These are phyloP conservation scores for Grallaria varia DNA, from an alignment of 2,113 vertebrate genomes.

Conservation along the genomic window DNA sequence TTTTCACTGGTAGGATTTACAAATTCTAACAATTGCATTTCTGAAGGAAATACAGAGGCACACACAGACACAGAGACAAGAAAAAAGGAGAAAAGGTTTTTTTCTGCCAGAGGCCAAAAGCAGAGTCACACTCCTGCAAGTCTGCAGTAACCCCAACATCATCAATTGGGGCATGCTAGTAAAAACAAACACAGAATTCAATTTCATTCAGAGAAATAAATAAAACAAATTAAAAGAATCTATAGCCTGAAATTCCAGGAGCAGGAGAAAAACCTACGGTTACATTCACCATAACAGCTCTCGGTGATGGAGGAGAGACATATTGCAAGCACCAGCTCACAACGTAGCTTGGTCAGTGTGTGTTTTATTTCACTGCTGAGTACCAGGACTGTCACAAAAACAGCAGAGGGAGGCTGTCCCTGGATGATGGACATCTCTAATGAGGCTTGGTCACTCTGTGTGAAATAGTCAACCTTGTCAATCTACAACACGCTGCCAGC, in stretches of 20 bases:
- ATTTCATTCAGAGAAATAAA: background rate
- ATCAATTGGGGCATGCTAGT: background rate
- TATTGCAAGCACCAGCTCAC: background rate
- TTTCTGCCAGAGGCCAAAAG: background rate
- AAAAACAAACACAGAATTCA: background rate
- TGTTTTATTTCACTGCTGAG: background rate
- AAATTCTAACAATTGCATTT: background rate
- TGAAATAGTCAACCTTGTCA: background rate
- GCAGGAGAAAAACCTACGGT: background rate
- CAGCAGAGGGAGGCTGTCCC: background rate
- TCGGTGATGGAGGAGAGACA: accelerated
- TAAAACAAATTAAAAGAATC: background rate
- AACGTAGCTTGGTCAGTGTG: background rate
- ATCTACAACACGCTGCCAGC: background rate
- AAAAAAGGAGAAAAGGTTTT: background rate
- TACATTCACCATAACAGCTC: accelerated
- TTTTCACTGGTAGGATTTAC: background rate
- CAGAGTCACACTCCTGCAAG: background rate
- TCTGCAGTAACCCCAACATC: background rate
- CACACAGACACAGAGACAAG: background rate
- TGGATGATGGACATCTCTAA: background rate
- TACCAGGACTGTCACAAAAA: background rate
- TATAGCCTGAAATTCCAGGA: background rate
- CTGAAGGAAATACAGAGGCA: background rate
- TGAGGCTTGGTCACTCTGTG: background rate